Evolutionary conservation across 2,888 invertebrate genomes (phyloP), one percentile per base, ranked within the genome.

Genomic region (Cacoxenus indagator): DNA sequence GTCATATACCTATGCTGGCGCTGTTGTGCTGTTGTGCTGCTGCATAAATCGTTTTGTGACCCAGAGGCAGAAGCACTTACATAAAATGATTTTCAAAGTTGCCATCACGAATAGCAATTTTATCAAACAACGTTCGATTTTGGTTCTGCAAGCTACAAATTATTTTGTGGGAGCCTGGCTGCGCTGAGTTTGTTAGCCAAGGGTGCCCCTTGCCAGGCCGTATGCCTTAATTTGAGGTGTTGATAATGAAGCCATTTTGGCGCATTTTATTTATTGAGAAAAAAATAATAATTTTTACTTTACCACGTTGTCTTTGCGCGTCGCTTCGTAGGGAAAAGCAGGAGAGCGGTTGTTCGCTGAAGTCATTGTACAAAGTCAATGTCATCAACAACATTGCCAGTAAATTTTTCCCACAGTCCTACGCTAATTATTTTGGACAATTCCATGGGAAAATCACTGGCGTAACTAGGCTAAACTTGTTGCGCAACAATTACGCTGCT

Each of bases 51-150:
- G 66, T 65, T 65, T 37, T 55, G 55, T 65, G 59, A 65, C 75
- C 72, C 69, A 70, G 59, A 74, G 76, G 70, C 71, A 73, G 72
- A 69, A 72, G 73, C 69, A 74, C 75, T 75, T 74, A 67, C 71
- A 67, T 74, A 68, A 77, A 74, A 72, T 74, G 73, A 75, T 75
- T 78, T 67, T 67, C 73, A 62, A 71, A 70, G 72, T 70, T 70
- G 73, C 71, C 73, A 73, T 76, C 82, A 81, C 83, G 83, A 83
- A 81, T 72, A 73, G 74, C 83, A 83, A 83, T 78, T 81, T 83
- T 70, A 70, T n/a, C n/a, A n/a, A n/a, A n/a, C 73, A 64, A 57
- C 69, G 67, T 64, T 45, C 48, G 22, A 31, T 54, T 54, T 54
- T 54, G 22, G n/a, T 26, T 8, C 54, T 24, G 22, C 67, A 66